Evolutionary conservation across 2,888 invertebrate species (phyloP).

Genomic region (Myathropa florea): DNA sequence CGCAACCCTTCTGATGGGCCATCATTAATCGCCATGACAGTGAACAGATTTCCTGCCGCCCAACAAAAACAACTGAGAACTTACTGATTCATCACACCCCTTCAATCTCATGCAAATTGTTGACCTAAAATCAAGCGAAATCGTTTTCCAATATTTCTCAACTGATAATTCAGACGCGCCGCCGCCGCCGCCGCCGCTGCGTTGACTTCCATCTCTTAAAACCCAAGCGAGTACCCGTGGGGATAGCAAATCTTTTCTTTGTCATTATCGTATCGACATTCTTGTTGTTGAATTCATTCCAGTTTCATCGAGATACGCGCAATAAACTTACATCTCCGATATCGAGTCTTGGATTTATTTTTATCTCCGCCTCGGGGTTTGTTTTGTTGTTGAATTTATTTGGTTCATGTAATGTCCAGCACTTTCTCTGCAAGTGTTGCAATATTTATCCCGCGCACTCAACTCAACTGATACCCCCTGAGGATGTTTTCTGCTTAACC

Average conservation of each 20-base stretch:
- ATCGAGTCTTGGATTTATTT: background rate
- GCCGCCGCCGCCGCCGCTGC: too few species aligned
- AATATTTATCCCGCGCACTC: background rate
- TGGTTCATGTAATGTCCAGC: constrained; percentile 49
- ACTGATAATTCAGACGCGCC: constrained; percentile 4
- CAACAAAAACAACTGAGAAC: background rate
- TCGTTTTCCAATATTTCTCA: constrained; percentile 5
- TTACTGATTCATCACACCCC: background rate
- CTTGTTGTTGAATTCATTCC: background rate
- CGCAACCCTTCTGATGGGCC: too few species aligned
- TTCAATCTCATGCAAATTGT: background rate
- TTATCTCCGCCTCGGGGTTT: background rate
- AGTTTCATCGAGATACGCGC: background rate
- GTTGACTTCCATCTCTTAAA: too few species aligned
- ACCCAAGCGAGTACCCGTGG: background rate
- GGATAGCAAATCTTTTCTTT: constrained; percentile 10
- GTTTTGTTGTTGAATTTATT: constrained; percentile 29
- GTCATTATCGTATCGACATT: background rate
- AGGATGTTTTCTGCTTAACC: background rate
- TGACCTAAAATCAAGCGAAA: constrained; percentile 21
- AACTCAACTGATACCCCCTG: background rate
- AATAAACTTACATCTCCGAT: background rate
- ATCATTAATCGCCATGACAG: too few species aligned
- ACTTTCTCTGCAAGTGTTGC: constrained; percentile 53
- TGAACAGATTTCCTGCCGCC: too few species aligned